Evolutionary conservation across 2,797 vertebrate species (phyloP).

Genomic region (Notolabrus celidotus): DNA sequence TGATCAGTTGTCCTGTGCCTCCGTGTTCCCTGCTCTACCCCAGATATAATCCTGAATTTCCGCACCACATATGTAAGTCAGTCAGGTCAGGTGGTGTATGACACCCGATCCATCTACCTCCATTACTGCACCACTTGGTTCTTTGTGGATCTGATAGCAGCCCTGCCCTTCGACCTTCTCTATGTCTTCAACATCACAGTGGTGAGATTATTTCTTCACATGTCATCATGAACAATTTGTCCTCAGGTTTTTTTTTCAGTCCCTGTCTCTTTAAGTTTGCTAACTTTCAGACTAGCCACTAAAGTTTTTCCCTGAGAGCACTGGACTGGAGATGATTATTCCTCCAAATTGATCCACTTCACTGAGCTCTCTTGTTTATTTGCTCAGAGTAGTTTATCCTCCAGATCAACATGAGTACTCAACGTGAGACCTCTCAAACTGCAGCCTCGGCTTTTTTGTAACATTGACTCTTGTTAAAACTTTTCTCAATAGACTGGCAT

Average conservation of each 20-base stretch:
- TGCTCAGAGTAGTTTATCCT: slow-evolving; percentile 25
- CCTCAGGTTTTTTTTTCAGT: neutral
- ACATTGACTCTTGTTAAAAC: neutral
- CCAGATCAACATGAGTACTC: slow-evolving; percentile 31
- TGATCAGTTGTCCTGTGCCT: neutral
- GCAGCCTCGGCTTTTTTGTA: slow-evolving; percentile 1
- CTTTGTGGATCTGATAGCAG: slow-evolving; percentile 94
- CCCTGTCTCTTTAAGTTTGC: neutral
- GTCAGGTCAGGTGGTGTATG: slow-evolving; percentile 95
- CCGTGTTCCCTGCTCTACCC: no score
- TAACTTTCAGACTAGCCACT: neutral
- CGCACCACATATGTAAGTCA: slow-evolving; percentile 96
- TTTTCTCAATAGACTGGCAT: slow-evolving; percentile 7
- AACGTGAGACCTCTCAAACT: slow-evolving; percentile 24
- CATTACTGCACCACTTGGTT: slow-evolving; percentile 98
- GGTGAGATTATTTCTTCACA: slow-evolving; percentile 81
- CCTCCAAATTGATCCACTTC: slow-evolving; percentile 25
- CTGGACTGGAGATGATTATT: slow-evolving; percentile 28
- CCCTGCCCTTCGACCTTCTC: slow-evolving; percentile 96
- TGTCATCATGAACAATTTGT: neutral
- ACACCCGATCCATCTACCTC: slow-evolving; percentile 92
- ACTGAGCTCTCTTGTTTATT: slow-evolving; percentile 44
- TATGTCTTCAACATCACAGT: slow-evolving; percentile 96
- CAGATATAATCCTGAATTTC: slow-evolving; percentile 97
- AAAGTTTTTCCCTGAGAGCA: slow-evolving; percentile 13